Evolutionary conservation across 2,113 vertebrate genomes (phyloP).

Genomic region (Macroglossus sobrinus): DNA sequence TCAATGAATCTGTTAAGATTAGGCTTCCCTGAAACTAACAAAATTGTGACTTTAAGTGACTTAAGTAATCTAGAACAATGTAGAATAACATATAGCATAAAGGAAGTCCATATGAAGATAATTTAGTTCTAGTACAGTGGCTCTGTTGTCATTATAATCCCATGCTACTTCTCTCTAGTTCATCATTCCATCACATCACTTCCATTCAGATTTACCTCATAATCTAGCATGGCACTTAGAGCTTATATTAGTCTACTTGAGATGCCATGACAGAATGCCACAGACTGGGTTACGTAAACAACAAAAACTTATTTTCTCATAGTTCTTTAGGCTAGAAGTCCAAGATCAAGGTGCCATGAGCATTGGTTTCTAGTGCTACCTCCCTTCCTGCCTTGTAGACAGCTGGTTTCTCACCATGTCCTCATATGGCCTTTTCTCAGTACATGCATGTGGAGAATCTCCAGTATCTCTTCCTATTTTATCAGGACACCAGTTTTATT

Average conservation of each 20-base stretch:
- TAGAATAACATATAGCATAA: background rate
- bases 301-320: background rate
- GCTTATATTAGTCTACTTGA: background rate
- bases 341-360: background rate
- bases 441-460: fast-evolving
- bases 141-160: background rate
- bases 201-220: background rate
- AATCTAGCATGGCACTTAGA: background rate
- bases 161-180: background rate
- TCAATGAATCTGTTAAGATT: background rate
- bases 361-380: background rate
- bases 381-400: background rate
- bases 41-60: background rate
- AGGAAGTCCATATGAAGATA: background rate
- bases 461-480: background rate
- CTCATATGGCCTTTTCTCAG: background rate
- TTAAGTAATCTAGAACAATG: background rate
- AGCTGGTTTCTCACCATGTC: background rate
- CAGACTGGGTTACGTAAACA: background rate
- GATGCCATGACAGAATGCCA: background rate
- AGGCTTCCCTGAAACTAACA: background rate
- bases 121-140: background rate
- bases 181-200: background rate
- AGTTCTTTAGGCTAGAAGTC: background rate
- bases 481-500: background rate